These are phyloP conservation scores for Thinocorus orbignyianus DNA, from an alignment of 2,113 vertebrate genomes.

Conservation along the genomic window DNA sequence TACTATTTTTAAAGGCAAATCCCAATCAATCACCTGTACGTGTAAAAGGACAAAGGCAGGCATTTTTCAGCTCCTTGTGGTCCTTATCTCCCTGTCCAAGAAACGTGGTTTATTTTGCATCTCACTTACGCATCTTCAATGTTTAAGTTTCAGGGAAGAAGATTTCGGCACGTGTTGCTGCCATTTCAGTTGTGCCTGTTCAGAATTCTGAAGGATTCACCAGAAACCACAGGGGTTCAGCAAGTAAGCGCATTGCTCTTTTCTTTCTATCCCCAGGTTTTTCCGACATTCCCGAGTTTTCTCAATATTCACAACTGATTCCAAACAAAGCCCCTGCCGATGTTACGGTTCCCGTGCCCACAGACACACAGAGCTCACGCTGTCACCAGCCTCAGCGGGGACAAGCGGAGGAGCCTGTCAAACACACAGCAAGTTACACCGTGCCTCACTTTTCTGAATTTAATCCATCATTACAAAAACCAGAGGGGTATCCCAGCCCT, in stretches of 20 bases:
- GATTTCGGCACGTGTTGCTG: neutral
- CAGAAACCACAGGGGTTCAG: neutral
- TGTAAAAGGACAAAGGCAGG: neutral
- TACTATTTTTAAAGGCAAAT: neutral
- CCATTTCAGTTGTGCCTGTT: rapidly evolving
- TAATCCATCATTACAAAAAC: neutral
- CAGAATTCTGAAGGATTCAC: neutral
- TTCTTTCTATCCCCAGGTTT: neutral
- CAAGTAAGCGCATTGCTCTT: rapidly evolving
- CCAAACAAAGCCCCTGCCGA: neutral
- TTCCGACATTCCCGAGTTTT: neutral
- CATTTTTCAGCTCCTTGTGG: neutral
- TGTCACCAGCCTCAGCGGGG: neutral
- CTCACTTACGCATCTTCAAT: neutral
- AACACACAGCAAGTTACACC: neutral
- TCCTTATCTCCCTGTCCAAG: neutral
- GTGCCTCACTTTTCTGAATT: neutral
- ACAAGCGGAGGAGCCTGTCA: neutral
- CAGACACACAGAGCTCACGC: rapidly evolving
- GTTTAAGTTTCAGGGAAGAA: neutral
- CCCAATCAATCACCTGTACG: rapidly evolving
- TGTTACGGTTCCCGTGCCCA: rapidly evolving
- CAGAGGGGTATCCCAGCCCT: neutral
- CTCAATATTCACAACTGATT: neutral
- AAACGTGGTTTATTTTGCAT: neutral